A percentile compares a stretch with the other conserved stretches of the same genome.
Evolutionary conservation across 2,797 vertebrate genomes (phyloP).

Genomic region (Benthosema pterotum): DNA sequence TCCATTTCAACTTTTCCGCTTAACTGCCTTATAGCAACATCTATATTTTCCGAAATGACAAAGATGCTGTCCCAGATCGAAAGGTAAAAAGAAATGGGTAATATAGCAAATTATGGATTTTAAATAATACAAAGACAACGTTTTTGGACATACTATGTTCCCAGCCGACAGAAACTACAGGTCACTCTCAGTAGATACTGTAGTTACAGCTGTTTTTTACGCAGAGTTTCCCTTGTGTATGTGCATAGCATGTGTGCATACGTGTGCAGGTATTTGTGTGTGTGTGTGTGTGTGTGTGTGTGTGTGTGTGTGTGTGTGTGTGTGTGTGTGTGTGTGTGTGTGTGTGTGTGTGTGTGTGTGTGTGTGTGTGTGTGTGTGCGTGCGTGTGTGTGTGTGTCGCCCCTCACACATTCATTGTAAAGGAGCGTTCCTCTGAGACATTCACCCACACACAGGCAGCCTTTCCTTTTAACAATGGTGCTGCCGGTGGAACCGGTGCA

Average conservation of each 20-base stretch:
- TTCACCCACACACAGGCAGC: neutral
- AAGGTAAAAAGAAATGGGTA: too few relatives aligned
- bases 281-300: conserved; percentile 11
- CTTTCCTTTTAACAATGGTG: conserved; percentile 2
- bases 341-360: neutral
- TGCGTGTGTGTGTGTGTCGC: too few relatives aligned
- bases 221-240: neutral
- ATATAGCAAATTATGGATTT: too few relatives aligned
- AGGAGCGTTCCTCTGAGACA: conserved; percentile 18
- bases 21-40: too few relatives aligned
- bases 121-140: too few relatives aligned
- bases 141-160: too few relatives aligned
- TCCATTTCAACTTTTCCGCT: too few relatives aligned
- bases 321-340: neutral
- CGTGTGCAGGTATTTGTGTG: neutral
- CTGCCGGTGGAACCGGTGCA: conserved; percentile 29
- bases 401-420: neutral
- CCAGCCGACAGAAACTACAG: too few relatives aligned
- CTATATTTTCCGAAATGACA: too few relatives aligned
- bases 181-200: too few relatives aligned
- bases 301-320: neutral
- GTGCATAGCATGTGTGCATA: neutral
- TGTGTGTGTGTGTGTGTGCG: neutral
- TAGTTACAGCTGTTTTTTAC: too few relatives aligned
- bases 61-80: too few relatives aligned